phyloP scores from a whole-genome alignment of 2,888 invertebrate genomes.

The Odontocerum albicorne region DNA sequence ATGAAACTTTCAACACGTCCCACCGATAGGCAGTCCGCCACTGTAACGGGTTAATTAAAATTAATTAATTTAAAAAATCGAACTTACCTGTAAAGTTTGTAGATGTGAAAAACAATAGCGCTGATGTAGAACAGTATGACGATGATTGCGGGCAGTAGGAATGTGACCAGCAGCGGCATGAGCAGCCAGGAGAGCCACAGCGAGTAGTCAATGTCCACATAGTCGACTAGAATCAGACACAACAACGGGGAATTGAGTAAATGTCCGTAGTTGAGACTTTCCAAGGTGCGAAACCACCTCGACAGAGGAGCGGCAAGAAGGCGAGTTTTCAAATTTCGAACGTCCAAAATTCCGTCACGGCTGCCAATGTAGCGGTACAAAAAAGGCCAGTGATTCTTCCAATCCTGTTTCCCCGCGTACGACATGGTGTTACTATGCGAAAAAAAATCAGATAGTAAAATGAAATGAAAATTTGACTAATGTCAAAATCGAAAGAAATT shows the following conservation, averaged over 20 bases:
- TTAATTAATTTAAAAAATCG: too few species aligned
- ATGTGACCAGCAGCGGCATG: constrained; percentile 80
- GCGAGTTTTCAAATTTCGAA: constrained; percentile 6
- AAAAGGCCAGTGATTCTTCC: too few species aligned
- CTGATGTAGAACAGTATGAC: constrained; percentile 80
- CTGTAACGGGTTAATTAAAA: too few species aligned
- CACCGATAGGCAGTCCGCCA: too few species aligned
- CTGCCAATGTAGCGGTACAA: too few species aligned
- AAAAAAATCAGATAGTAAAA: too few species aligned
- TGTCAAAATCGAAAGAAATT: too few species aligned
- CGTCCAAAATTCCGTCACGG: too few species aligned
- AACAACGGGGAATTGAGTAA: constrained; percentile 21
- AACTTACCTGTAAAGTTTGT: constrained; percentile 80
- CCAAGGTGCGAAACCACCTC: neutral
- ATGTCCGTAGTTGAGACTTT: neutral
- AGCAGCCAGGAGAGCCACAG: constrained; percentile 84
- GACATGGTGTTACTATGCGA: too few species aligned
- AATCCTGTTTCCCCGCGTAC: too few species aligned
- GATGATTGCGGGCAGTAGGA: constrained; percentile 81
- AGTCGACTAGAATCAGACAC: constrained; percentile 63
- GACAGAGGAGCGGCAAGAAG: neutral
- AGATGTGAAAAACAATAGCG: constrained; percentile 82
- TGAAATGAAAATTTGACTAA: too few species aligned
- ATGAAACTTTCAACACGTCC: too few species aligned
- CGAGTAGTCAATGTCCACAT: constrained; percentile 82